A percentile compares a stretch with the other conserved stretches of the same genome.
Evolutionary conservation across 2,797 vertebrate genomes (phyloP).

Genomic region (Melanitta fusca): DNA sequence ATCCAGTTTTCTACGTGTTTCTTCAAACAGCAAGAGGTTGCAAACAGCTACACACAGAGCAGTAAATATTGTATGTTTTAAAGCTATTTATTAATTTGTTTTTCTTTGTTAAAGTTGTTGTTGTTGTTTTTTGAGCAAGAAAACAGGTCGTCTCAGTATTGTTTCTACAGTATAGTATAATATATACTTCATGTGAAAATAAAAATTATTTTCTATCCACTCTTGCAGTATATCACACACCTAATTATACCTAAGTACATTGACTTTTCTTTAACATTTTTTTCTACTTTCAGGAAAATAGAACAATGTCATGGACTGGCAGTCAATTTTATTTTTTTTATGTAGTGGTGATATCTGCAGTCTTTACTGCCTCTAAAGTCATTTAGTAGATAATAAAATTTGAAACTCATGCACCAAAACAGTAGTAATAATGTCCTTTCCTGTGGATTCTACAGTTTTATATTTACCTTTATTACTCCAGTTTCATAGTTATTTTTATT

Average conservation of each 20-base stretch:
- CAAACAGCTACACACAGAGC: neutral
- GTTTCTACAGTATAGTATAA: neutral
- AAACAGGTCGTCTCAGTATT: neutral
- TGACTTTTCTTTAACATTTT: neutral
- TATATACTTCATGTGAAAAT: neutral
- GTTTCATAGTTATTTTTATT: neutral
- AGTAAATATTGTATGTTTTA: neutral
- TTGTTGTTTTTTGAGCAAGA: neutral
- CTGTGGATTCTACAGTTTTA: neutral
- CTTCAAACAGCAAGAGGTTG: neutral
- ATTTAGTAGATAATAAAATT: neutral
- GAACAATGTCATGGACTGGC: neutral
- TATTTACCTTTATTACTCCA: neutral
- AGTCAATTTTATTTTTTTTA: neutral
- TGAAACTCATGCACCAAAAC: neutral
- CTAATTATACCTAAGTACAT: neutral
- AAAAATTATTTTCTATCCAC: neutral
- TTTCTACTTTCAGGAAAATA: neutral
- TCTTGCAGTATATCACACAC: neutral
- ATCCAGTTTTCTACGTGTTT: neutral
- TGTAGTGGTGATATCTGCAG: neutral
- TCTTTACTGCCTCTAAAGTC: neutral
- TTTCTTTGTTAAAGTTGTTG: neutral
- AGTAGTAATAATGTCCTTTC: neutral
- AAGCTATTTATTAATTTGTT: neutral